Base-by-base conservation (phyloP, 2,113 vertebrate species). In the Pogonocichla stellata region DNA sequence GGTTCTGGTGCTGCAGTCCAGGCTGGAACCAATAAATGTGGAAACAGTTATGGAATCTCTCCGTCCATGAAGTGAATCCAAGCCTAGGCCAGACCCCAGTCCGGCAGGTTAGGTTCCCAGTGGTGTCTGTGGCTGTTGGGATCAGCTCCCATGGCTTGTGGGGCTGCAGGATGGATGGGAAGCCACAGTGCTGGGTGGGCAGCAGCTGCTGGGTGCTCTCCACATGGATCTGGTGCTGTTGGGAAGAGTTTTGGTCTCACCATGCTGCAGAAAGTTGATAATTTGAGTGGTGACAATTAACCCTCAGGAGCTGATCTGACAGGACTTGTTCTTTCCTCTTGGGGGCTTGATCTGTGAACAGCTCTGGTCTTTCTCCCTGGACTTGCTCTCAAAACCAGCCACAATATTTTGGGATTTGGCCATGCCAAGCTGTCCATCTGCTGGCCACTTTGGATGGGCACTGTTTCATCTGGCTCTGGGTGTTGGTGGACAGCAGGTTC, bases 401-500 rank as follows among this genome's bases (percentile, higher is more conserved):
- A n/a, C 24, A 34, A 20, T 26, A 22, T 9, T 26, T 22, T 17
- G n/a, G 25, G 38, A 19, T 25, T 7, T 31, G 78, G 64, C 58
- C 23, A 14, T 84, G 67, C 64, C 71, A 58, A 56, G 56, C 50
- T 80, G n/a, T 24, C 62, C 53, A 12, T 33, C 18, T 47, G 58
- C 82, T 78, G 71, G 25, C 36, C 67, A 3, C 36, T 48, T 65
- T 53, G 78, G 56, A 10, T 1, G 22, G 38, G 51, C 47, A 40
- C 19, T 29, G 0, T 34, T 43, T 9, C 19, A 58, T 15, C 42
- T 80, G 74, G 19, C 67, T 54, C 8, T 0, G 0, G 34, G 57
- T 72, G 57, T 11, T 48, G 61, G 14, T 33, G 78, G 17, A 12
- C 38, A 81, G 13, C 72, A 33, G 45, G 3, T 19, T 82, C 36